A percentile compares a stretch with the other conserved stretches of the same genome.
Evolutionary conservation across 2,797 vertebrate species (phyloP).

Genomic region (Nyctalus aviator): DNA sequence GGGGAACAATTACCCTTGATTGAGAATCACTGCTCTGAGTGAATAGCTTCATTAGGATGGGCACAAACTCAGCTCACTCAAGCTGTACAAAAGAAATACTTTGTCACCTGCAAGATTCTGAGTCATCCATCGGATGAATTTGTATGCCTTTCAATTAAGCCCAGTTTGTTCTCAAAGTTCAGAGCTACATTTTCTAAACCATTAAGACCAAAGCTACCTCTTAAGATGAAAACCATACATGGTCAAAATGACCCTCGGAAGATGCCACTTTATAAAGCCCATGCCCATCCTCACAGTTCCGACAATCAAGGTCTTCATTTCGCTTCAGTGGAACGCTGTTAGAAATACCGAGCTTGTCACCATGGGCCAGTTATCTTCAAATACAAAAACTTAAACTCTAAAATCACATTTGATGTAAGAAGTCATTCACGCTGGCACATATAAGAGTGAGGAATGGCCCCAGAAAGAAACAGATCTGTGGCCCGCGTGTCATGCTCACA

Average conservation of each 20-base stretch:
- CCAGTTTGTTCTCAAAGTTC: slow-evolving; percentile 12
- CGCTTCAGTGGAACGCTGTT: neutral
- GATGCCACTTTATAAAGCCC: neutral
- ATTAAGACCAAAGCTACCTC: neutral
- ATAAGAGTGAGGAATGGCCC: neutral
- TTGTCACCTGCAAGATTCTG: slow-evolving; percentile 34
- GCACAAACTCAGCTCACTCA: neutral
- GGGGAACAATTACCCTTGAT: neutral
- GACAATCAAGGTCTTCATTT: neutral
- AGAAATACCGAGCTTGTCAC: neutral
- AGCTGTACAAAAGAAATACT: neutral
- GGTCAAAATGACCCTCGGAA: neutral
- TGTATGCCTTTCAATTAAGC: slow-evolving; percentile 35
- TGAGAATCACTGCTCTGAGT: slow-evolving; percentile 10
- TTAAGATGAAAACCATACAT: neutral
- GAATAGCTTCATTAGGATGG: neutral
- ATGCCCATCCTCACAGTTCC: neutral
- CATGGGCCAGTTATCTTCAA: neutral
- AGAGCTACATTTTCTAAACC: slow-evolving; percentile 3
- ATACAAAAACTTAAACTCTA: neutral
- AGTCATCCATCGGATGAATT: neutral
- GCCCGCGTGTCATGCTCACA: neutral
- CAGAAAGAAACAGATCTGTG: neutral
- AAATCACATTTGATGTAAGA: neutral
- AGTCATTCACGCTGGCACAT: neutral